These are phyloP conservation scores for Orchesella cincta DNA, from an alignment of 1,140 invertebrate species.

Conservation along the genomic window DNA sequence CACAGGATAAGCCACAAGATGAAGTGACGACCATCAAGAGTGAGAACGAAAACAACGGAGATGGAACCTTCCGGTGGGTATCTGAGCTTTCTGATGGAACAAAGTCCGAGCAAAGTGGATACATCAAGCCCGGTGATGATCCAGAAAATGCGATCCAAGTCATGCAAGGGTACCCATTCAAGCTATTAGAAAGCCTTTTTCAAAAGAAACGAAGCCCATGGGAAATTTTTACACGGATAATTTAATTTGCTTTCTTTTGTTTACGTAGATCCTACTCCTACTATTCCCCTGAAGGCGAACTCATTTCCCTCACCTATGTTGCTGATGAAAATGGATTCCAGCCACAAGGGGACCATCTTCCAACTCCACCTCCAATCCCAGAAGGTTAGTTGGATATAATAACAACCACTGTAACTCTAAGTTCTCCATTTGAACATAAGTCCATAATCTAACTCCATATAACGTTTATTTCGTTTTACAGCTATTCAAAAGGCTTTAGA, in stretches of 20 bases:
- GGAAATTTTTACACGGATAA: background rate
- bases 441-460: background rate
- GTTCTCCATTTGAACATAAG: too few relatives aligned
- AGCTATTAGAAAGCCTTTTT: background rate
- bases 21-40: slow-evolving; percentile 38
- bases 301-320: slow-evolving; percentile 34
- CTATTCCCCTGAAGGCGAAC: slow-evolving; percentile 23
- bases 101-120: slow-evolving; percentile 41
- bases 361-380: slow-evolving; percentile 45
- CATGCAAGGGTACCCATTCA: slow-evolving; percentile 35
- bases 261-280: slow-evolving; percentile 28
- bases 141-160: slow-evolving; percentile 43
- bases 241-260: background rate
- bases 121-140: slow-evolving; percentile 33
- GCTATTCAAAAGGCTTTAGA: slow-evolving; percentile 42
- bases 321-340: slow-evolving; percentile 42
- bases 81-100: slow-evolving; percentile 45
- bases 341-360: slow-evolving; percentile 38
- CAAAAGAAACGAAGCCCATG: background rate
- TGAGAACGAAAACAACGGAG: slow-evolving; percentile 46
- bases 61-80: slow-evolving; percentile 42
- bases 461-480: background rate
- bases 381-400: slow-evolving; percentile 31
- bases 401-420: too few relatives aligned
- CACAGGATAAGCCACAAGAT: slow-evolving; percentile 27